A percentile compares a stretch with the other conserved stretches of the same genome.
These are phyloP conservation scores for Plebejus anna DNA, from an alignment of 2,888 invertebrate species.

Conservation along the genomic window DNA sequence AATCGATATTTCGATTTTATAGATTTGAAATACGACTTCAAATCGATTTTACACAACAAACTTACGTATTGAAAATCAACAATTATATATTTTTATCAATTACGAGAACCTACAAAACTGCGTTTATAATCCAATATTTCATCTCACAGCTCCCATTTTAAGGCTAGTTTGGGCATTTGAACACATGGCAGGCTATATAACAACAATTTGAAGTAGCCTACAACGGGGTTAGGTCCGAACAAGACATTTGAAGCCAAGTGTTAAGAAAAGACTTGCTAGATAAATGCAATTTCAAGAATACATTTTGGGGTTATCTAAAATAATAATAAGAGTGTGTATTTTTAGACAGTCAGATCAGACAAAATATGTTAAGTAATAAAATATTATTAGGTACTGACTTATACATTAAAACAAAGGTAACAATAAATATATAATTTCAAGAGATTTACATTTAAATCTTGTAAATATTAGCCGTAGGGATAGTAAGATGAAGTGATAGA, in stretches of 20 bases:
- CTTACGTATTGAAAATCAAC: slow-evolving; percentile 24
- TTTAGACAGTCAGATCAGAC: too few relatives aligned
- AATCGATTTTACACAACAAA: slow-evolving; percentile 21
- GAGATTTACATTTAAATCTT: slow-evolving; percentile 35
- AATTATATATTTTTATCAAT: slow-evolving; percentile 31
- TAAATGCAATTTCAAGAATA: too few relatives aligned
- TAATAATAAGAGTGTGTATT: too few relatives aligned
- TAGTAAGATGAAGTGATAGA: slow-evolving; percentile 46
- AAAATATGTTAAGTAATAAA: too few relatives aligned
- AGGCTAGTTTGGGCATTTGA: slow-evolving; percentile 71
- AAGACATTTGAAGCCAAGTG: slow-evolving; percentile 18
- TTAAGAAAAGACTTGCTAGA: neutral
- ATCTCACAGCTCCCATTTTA: slow-evolving; percentile 72
- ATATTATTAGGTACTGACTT: too few relatives aligned
- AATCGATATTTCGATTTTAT: neutral
- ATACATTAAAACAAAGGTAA: too few relatives aligned
- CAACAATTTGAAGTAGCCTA: slow-evolving; percentile 44
- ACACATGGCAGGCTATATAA: slow-evolving; percentile 49
- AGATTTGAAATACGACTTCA: neutral
- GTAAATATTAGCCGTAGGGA: slow-evolving; percentile 45
- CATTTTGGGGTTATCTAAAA: too few relatives aligned
- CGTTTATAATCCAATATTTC: slow-evolving; percentile 45
- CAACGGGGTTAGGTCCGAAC: slow-evolving; percentile 41
- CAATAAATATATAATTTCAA: neutral
- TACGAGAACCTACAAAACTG: slow-evolving; percentile 40